Conservation (phyloP, 2,888 invertebrate genomes). For the Dryobotodes eremita region DNA sequence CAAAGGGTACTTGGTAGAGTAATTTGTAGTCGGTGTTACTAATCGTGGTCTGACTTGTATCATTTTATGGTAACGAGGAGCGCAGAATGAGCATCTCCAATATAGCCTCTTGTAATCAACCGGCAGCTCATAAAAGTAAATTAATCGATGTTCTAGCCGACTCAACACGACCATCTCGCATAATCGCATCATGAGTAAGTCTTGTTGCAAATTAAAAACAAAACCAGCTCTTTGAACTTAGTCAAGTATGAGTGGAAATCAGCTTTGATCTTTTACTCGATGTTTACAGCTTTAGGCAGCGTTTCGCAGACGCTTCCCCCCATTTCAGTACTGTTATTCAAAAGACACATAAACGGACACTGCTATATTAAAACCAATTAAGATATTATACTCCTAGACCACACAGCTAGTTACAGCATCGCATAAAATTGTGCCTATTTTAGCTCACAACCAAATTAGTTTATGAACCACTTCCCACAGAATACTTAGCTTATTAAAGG, state of each 20-base stretch:
- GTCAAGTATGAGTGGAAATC: slow-evolving; percentile 27
- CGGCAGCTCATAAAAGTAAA: slow-evolving; percentile 77
- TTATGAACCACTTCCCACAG: slow-evolving; percentile 60
- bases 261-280: slow-evolving; percentile 55
- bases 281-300: slow-evolving; percentile 15
- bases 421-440: slow-evolving; percentile 37
- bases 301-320: neutral
- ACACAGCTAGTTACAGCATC: slow-evolving; percentile 9
- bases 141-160: slow-evolving; percentile 68
- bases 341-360: slow-evolving; percentile 12
- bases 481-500: slow-evolving; percentile 53
- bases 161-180: slow-evolving; percentile 42
- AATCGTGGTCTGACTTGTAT: slow-evolving; percentile 14
- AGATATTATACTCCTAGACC: slow-evolving; percentile 22
- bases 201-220: slow-evolving; percentile 48
- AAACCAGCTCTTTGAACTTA: slow-evolving; percentile 47
- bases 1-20: slow-evolving; percentile 14
- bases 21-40: slow-evolving; percentile 16
- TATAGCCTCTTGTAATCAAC: slow-evolving; percentile 71
- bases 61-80: slow-evolving; percentile 17
- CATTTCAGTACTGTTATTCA: slow-evolving; percentile 18
- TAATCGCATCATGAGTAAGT: slow-evolving; percentile 19
- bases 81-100: slow-evolving; percentile 64
- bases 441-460: slow-evolving; percentile 39
- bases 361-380: slow-evolving; percentile 35